Conservation (phyloP, 2,113 vertebrate genomes). For the Oriolus oriolus region DNA sequence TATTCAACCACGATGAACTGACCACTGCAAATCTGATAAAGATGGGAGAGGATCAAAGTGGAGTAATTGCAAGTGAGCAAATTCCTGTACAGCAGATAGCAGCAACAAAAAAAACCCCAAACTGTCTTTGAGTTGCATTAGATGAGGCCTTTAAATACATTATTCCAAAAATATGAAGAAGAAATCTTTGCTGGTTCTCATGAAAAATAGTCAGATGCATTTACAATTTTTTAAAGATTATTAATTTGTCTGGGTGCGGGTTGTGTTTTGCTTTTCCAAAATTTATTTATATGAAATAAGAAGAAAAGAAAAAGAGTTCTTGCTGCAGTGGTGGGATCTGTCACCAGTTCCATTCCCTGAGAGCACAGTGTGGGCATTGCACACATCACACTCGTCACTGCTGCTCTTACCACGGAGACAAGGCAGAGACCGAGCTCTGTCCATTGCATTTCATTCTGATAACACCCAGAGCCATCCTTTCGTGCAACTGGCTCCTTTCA, state of each 20-base stretch:
- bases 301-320: neutral
- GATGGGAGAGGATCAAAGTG: neutral
- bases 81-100: neutral
- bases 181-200: neutral
- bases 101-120: neutral
- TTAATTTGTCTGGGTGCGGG: neutral
- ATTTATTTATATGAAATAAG: neutral
- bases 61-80: neutral
- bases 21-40: neutral
- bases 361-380: neutral
- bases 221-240: slow-evolving; percentile 15
- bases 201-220: neutral
- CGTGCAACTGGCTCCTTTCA: neutral
- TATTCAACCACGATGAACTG: neutral
- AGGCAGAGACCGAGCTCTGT: neutral
- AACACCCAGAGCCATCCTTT: neutral
- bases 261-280: neutral
- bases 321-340: neutral
- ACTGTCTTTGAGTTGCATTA: neutral
- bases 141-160: neutral
- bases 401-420: neutral
- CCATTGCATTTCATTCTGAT: neutral
- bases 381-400: neutral
- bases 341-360: neutral
- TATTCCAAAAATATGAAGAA: neutral